Base-by-base conservation (phyloP, 1,140 invertebrate genomes). In the Drosophila pseudoananassae region DNA sequence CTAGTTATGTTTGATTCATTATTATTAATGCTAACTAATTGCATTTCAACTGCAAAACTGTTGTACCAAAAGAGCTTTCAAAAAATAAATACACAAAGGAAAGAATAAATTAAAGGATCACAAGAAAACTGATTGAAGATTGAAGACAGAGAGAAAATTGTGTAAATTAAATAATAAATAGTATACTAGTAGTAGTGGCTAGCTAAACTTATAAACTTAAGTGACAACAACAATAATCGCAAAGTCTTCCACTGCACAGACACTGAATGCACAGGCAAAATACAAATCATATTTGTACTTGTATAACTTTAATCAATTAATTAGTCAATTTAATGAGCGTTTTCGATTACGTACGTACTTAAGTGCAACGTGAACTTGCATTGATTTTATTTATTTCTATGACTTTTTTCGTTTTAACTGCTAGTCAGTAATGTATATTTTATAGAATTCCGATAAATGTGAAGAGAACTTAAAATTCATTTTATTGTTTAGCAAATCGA, bases 61-160 rank as follows among this genome's bases (percentile, higher is more conserved):
- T 82, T 83, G 79, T 79, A 87, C 83, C 83, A 87, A 87, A 87
- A 64, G 83, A 88, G 77, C 82, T 81, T 85, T 80, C 81, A 80
- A 73, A 46, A 58, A 27, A 43, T 33, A 71, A 15, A 46, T 8
- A 59, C 29, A 55, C 29, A 31, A 47, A 69, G 51, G 23, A 1
- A 27, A 31, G 38, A 17, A 47, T 17, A 3, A 25, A 33, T 17
- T 6, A 17, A 66, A 1, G 10, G 8, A n/a, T 12, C 59, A 38
- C 8, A 31, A 17, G 14, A 31, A 31, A 31, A 10, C 33, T 20
- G 20, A 36, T 9, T 0, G 14, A 58, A 51, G 14, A 38, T 10
- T 58, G 47, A 52, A 66, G 40, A 50, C 17, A 20, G 14, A 46
- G 15, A 46, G 9, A 8, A 59, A 40, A 58, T 8, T 70, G 45